phyloP scores from a whole-genome alignment of 2,888 invertebrate species.

The Pocota personata region DNA sequence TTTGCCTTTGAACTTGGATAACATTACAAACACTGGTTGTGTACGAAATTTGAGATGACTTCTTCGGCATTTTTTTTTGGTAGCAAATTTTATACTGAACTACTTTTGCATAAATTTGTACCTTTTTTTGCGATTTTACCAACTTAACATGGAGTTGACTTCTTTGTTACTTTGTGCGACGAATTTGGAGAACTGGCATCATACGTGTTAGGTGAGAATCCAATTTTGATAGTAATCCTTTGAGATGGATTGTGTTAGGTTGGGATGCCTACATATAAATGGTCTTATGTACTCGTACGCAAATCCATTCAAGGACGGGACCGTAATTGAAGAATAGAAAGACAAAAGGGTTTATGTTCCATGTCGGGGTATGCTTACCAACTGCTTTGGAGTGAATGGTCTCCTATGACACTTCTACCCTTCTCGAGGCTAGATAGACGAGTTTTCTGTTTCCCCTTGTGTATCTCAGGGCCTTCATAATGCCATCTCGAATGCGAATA shows the following conservation, averaged over 20 bases:
- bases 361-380: no score
- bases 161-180: not conserved
- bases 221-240: not conserved
- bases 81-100: not conserved
- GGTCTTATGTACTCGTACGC: no score
- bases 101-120: not conserved
- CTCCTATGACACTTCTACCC: no score
- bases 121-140: not conserved
- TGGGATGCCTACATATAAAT: not conserved
- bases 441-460: no score
- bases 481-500: no score
- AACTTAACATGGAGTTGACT: not conserved
- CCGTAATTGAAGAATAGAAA: no score
- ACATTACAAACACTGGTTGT: constrained; percentile 39
- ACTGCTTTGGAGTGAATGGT: no score
- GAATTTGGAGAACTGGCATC: not conserved
- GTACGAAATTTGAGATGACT: constrained; percentile 26
- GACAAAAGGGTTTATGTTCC: no score
- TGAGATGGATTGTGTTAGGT: not conserved
- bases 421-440: no score
- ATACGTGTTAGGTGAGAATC: not conserved
- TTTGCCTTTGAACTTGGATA: constrained; percentile 62
- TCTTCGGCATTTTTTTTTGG: not conserved
- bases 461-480: no score
- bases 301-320: no score